Evolutionary conservation across 2,797 vertebrate genomes (phyloP).

Genomic region (Kryptolebias ocellatus): DNA sequence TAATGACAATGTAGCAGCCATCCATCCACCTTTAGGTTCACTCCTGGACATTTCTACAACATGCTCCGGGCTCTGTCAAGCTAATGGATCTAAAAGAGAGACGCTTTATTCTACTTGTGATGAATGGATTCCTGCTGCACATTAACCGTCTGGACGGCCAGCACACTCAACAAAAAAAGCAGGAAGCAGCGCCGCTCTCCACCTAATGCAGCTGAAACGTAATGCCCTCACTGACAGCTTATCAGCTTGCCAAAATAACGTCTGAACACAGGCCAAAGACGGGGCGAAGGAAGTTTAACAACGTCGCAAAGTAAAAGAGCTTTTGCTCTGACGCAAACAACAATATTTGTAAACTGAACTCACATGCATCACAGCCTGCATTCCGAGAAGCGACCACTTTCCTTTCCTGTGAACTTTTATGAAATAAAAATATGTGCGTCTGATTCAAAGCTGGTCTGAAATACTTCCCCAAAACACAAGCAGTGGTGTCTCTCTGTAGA

Average conservation of each 20-base stretch:
- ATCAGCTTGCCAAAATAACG: not conserved
- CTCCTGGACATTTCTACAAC: slow-evolving; percentile 56
- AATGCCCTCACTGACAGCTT: slow-evolving; percentile 2
- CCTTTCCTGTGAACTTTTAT: no score
- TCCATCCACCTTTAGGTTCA: slow-evolving; percentile 41
- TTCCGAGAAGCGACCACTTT: no score
- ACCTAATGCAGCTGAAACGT: slow-evolving; percentile 17
- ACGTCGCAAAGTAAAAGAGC: no score
- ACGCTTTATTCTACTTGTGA: slow-evolving; percentile 34
- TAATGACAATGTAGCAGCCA: slow-evolving; percentile 34
- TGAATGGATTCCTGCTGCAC: slow-evolving; percentile 50
- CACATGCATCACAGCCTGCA: no score
- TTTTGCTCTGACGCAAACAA: no score
- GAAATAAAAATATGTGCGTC: no score
- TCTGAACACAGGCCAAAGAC: not conserved
- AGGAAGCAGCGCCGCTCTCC: slow-evolving; percentile 21
- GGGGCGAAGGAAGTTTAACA: not conserved
- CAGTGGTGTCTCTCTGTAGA: no score
- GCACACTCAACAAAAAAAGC: slow-evolving; percentile 41
- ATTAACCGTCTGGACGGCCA: slow-evolving; percentile 48
- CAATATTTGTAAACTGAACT: no score
- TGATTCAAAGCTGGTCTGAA: no score
- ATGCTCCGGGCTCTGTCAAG: slow-evolving; percentile 47
- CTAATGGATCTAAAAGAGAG: slow-evolving; percentile 65
- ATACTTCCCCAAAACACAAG: no score